Evolutionary conservation across 1,140 invertebrate species (phyloP), one percentile per base, ranked within the genome.

Genomic region (Procambarus clarkii): DNA sequence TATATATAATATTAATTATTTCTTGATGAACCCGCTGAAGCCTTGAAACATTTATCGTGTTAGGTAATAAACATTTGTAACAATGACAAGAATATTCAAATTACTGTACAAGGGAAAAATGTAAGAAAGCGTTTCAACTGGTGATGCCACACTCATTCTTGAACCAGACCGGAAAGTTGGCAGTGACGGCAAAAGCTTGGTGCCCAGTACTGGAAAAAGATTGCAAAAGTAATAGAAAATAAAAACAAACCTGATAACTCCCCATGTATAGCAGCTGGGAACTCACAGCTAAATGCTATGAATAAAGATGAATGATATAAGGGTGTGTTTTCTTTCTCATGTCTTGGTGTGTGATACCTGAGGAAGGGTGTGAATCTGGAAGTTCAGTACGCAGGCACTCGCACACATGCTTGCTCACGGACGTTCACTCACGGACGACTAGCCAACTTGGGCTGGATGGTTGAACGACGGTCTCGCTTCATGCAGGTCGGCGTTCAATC

Each of bases 181-280:
- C 79, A 81, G 54, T 58, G 45, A 81, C 48, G 58, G 69, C 11
- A 74, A 74, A 74, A 85, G 18, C 34, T 60, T 45, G 54, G 45
- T 85, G 83, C 69, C 69, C 44, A 85, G 69, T 71, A 71, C 60
- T 85, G 21, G 18, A 48, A 71, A 71, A 69, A 44, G 54, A 71
- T 45, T 87, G 18, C 44, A 54, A 81, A 46, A 79, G 45, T 46
- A 45, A 77, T 24, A 69, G 21, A 24, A 81, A 74, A 74, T 46
- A 74, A 50, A 77, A 78, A n/a, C 34, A 71, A 82, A 69, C 54
- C 58, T 15, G 77, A 69, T 69, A 69, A 34, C 69, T 88, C 69
- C 80, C 87, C 77, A 81, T 71, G 71, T 88, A 78, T 88, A 88
- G 87, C 87, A 88, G 87, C 87, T 88, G 87, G 60, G 82, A 82